Base-by-base conservation (phyloP, 2,888 invertebrate genomes). In the Thymelicus lineola region DNA sequence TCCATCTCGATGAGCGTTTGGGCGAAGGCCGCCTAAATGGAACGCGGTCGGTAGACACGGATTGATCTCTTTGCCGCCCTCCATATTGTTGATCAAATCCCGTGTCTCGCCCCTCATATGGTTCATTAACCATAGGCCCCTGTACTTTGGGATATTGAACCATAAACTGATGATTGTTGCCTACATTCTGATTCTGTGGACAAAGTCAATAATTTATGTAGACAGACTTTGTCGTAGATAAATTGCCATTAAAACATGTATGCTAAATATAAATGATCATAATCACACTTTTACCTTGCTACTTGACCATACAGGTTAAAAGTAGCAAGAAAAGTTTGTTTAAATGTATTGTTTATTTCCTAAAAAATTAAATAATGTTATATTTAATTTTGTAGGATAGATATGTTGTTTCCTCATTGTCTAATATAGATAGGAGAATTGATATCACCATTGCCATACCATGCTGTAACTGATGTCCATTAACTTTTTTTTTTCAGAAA, bases 151-250 rank as follows among this genome's bases (percentile, higher is more conserved):
- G 68, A 57, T 62, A 68, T 48, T 68, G 68, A n/a, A 68, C 62
- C 62, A 55, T 62, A 57, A 7, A 46, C 68, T 57, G 68, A n/a
- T 53, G 68, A 57, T 45, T 36, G 68, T 73, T 69, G 63, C 67
- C 67, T 59, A 71, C 38, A 61, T 71, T 67, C 35, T 65, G 50
- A 63, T 62, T 74, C 75, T 76, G 76, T 71, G 73, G 70, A 76
- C 72, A 72, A 68, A 68, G 55, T 62, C 46, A 57, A 62, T 45
- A 55, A 62, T 46, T 55, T 62, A 68, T 57, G 53, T 62, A 46
- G 28, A 67, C 28, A 46, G 35, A 61, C 45, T 61, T 61, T 46
- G 60, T 59, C 38, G 17, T 15, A 15, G 53, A 53, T 0, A 20
- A 12, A 53, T 20, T 3, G 20, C 20, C n/a, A 10, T 53, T 9